These are phyloP conservation scores for Platycheirus rosarum DNA, from an alignment of 2,888 invertebrate genomes.

Conservation along the genomic window DNA sequence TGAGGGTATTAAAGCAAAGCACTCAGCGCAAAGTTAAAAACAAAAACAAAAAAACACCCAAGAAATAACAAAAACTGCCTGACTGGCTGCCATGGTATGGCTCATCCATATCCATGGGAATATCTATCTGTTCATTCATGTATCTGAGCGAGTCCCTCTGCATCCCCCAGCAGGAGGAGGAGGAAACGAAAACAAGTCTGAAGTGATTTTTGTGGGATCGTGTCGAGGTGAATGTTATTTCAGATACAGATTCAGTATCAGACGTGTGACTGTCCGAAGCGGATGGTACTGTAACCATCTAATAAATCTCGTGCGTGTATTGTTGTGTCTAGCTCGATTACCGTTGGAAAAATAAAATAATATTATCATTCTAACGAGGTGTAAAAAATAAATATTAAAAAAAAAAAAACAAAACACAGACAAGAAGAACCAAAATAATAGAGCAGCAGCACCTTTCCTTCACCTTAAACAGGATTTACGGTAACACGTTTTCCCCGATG, in stretches of 20 bases:
- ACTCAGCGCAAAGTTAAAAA: constrained; percentile 27
- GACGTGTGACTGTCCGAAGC: constrained; percentile 82
- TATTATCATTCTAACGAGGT: constrained; percentile 69
- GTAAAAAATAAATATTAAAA: constrained; percentile 66
- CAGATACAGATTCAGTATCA: constrained; percentile 83
- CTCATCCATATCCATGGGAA: constrained; percentile 52
- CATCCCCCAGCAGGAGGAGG: constrained; percentile 60
- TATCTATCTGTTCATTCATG: constrained; percentile 46
- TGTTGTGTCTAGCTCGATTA: constrained; percentile 62
- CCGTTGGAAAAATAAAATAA: constrained; percentile 72
- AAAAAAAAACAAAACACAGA: constrained; percentile 44
- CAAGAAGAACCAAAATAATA: neutral
- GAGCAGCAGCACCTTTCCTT: constrained; percentile 23
- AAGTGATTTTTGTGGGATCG: constrained; percentile 74
- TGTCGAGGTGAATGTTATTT: constrained; percentile 81
- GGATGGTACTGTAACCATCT: constrained; percentile 78
- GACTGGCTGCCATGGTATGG: constrained; percentile 64
- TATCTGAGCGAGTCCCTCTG: constrained; percentile 52
- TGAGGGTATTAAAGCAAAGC: constrained; percentile 27
- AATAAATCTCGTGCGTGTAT: constrained; percentile 56
- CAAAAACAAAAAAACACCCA: neutral
- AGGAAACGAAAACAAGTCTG: constrained; percentile 74
- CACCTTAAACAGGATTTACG: neutral
- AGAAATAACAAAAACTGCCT: constrained; percentile 68
- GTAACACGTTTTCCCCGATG: neutral